Conservation (phyloP, 1,140 invertebrate genomes). For the Luehdorfia chinensis region DNA sequence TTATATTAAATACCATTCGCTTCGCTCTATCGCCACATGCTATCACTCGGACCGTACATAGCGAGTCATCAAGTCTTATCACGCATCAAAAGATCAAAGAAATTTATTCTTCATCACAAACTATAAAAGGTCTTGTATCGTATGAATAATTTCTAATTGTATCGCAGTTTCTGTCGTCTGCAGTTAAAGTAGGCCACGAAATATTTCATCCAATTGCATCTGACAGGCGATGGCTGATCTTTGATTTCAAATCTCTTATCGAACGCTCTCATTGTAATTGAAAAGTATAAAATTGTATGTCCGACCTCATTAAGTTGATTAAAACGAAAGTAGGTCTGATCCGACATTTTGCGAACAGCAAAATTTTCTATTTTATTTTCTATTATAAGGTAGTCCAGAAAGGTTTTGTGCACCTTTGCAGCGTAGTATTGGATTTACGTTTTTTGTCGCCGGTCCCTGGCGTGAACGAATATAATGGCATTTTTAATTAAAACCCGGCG, state of each 20-base stretch:
- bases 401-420: not conserved
- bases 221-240: constrained; percentile 2
- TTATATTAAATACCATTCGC: no score
- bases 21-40: no score
- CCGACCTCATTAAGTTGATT: constrained; percentile 2
- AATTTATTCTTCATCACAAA: constrained; percentile 2
- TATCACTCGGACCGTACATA: not conserved
- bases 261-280: not conserved
- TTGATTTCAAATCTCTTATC: not conserved
- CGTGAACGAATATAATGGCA: constrained; percentile 5
- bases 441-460: not conserved
- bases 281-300: not conserved
- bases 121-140: constrained; percentile 2
- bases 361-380: constrained; percentile 1
- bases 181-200: constrained; percentile 2
- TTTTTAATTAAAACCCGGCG: constrained; percentile 11
- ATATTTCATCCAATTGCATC: constrained; percentile 8
- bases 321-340: not conserved
- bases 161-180: constrained; percentile 7
- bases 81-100: constrained; percentile 3
- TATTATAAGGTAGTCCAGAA: not conserved
- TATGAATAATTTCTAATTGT: constrained; percentile 2
- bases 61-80: constrained; percentile 8
- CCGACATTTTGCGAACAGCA: constrained; percentile 1
- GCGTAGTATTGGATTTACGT: constrained; percentile 5